Conservation (phyloP, 2,113 vertebrate species). For the Leucoraja erinaceus region DNA sequence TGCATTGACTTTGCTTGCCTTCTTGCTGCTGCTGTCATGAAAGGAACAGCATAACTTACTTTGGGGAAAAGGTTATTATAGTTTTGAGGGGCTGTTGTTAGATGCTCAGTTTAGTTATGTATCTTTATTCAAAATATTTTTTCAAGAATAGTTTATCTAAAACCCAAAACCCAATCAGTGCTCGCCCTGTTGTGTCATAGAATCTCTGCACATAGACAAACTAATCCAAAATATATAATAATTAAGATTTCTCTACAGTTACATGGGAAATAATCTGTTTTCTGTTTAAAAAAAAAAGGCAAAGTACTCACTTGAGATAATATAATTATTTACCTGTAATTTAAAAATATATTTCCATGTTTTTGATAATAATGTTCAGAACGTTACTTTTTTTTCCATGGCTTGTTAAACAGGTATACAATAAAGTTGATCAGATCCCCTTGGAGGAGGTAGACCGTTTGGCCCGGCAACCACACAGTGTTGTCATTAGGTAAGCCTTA, state of each 20-base stretch:
- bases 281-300: background rate
- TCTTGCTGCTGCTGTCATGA: background rate
- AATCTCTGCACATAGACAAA: background rate
- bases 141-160: no score
- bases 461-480: constrained; percentile 77
- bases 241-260: background rate
- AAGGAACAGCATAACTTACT: background rate
- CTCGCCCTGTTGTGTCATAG: background rate
- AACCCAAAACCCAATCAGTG: no score
- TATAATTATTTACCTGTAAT: background rate
- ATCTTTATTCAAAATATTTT: background rate
- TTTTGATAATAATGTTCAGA: background rate
- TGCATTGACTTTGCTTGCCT: no score
- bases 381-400: background rate
- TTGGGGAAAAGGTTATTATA: background rate
- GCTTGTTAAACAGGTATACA: constrained; percentile 75
- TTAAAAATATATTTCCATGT: background rate
- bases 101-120: background rate
- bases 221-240: background rate
- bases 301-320: background rate
- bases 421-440: constrained; percentile 97
- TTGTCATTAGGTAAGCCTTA: constrained; percentile 80
- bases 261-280: background rate
- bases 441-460: constrained; percentile 94
- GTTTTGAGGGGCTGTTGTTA: background rate